Conservation (phyloP, 2,888 invertebrate species). For the Aleiodes leptofemur region DNA sequence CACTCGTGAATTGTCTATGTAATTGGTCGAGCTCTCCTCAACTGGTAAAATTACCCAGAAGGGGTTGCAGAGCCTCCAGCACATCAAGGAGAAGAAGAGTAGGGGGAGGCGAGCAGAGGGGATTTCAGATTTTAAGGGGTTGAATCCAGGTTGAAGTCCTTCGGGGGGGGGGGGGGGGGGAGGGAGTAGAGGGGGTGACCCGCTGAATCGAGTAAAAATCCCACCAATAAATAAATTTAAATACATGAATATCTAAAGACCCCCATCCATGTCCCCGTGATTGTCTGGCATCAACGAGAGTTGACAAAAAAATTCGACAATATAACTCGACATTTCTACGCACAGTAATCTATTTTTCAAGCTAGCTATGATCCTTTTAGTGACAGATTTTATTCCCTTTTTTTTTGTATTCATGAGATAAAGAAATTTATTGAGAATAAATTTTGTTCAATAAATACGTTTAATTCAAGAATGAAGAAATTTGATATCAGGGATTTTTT, state of each 20-base stretch:
- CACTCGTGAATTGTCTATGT: slow-evolving; percentile 70
- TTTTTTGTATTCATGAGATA: background rate
- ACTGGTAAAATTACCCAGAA: slow-evolving; percentile 74
- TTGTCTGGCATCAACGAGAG: slow-evolving; percentile 46
- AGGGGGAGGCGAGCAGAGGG: slow-evolving; percentile 43
- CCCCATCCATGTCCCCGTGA: slow-evolving; percentile 49
- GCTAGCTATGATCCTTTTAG: slow-evolving; percentile 1
- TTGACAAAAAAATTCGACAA: slow-evolving; percentile 25
- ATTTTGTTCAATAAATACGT: no score
- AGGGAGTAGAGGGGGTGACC: background rate
- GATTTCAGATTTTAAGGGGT: slow-evolving; percentile 20
- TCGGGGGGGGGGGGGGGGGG: no score
- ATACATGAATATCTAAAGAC: slow-evolving; percentile 72
- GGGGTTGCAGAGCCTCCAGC: slow-evolving; percentile 63
- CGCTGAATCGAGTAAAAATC: slow-evolving; percentile 57
- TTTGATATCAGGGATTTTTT: no score
- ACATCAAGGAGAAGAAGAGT: background rate
- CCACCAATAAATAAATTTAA: slow-evolving; percentile 74
- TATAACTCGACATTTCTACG: slow-evolving; percentile 1
- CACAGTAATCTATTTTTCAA: slow-evolving; percentile 12
- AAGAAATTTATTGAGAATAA: no score
- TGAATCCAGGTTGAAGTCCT: slow-evolving; percentile 35
- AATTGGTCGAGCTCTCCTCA: slow-evolving; percentile 74
- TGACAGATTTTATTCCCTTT: slow-evolving; percentile 5
- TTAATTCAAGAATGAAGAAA: no score